Evolutionary conservation across 2,797 vertebrate genomes (phyloP).

Genomic region (Ficedula albicollis): DNA sequence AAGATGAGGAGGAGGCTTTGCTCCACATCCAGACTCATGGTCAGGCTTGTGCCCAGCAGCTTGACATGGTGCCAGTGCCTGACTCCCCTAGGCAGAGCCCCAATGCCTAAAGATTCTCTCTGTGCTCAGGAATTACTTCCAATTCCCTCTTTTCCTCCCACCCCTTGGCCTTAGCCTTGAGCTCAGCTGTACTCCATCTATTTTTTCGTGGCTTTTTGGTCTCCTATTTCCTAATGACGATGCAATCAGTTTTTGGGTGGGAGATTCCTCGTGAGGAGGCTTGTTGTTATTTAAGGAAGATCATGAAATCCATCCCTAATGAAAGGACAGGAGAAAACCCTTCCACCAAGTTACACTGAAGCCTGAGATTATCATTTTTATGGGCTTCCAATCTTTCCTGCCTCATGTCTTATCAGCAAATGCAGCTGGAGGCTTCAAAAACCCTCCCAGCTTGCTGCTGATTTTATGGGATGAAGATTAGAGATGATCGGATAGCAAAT

Average conservation of each 20-base stretch:
- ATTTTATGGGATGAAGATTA: slow-evolving; percentile 68
- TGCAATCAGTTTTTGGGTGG: not conserved
- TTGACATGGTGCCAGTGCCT: fast-evolving
- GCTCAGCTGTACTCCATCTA: not conserved
- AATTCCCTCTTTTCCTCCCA: not conserved
- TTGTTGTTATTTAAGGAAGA: slow-evolving; percentile 51
- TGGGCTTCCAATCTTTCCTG: slow-evolving; percentile 61
- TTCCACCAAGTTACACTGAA: slow-evolving; percentile 53
- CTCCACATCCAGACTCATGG: not conserved
- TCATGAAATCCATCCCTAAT: slow-evolving; percentile 50
- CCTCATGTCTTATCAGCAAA: slow-evolving; percentile 60
- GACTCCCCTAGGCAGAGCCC: not conserved
- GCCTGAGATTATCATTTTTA: slow-evolving; percentile 65
- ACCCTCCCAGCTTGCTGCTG: slow-evolving; percentile 59
- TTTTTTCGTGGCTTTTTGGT: not conserved
- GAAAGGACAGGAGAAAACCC: slow-evolving; percentile 55
- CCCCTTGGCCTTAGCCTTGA: not conserved
- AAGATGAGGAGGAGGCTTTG: not conserved
- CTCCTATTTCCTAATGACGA: not conserved
- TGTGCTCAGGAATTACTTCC: not conserved
- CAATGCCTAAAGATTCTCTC: not conserved
- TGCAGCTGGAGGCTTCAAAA: slow-evolving; percentile 71
- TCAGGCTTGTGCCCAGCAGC: not conserved
- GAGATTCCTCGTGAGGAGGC: slow-evolving; percentile 5
- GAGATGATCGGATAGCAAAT: slow-evolving; percentile 68